Percentiles rank a stretch among this genome's conserved stretches.
Conservation (phyloP, 1,140 invertebrate genomes). For the Cyclargus thomasi region DNA sequence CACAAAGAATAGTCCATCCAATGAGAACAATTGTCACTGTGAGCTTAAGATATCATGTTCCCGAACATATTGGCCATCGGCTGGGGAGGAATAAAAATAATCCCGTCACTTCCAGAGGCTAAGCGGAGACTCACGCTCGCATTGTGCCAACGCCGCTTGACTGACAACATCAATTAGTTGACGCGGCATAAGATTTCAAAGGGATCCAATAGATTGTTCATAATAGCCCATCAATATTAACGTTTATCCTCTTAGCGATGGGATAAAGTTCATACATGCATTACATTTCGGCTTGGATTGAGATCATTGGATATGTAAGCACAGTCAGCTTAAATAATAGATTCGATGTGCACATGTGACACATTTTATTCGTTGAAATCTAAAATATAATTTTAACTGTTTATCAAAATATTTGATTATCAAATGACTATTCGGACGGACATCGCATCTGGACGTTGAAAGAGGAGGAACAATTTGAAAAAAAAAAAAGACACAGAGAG, state of each 20-base stretch:
- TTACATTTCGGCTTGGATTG: neutral
- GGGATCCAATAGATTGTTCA: conserved; percentile 34
- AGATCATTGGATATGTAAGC: neutral
- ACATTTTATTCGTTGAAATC: too few relatives aligned
- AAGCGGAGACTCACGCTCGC: conserved; percentile 38
- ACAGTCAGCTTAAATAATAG: too few relatives aligned
- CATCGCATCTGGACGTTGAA: too few relatives aligned
- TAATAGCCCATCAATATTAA: conserved; percentile 65
- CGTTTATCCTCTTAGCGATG: conserved; percentile 21
- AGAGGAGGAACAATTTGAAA: too few relatives aligned
- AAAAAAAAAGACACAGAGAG: too few relatives aligned
- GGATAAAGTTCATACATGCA: neutral
- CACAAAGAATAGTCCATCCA: neutral
- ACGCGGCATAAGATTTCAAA: conserved; percentile 63
- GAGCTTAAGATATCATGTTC: neutral
- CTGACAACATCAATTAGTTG: conserved; percentile 69
- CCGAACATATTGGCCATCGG: neutral
- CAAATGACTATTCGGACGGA: too few relatives aligned
- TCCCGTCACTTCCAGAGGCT: conserved; percentile 41
- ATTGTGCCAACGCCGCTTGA: conserved; percentile 48
- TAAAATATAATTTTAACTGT: too few relatives aligned
- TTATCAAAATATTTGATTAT: too few relatives aligned
- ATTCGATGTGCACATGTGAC: too few relatives aligned
- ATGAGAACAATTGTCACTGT: neutral
- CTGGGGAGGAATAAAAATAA: conserved; percentile 4